These are phyloP conservation scores for Girardia tigrina DNA, from an alignment of 2,888 invertebrate species.

Conservation along the genomic window DNA sequence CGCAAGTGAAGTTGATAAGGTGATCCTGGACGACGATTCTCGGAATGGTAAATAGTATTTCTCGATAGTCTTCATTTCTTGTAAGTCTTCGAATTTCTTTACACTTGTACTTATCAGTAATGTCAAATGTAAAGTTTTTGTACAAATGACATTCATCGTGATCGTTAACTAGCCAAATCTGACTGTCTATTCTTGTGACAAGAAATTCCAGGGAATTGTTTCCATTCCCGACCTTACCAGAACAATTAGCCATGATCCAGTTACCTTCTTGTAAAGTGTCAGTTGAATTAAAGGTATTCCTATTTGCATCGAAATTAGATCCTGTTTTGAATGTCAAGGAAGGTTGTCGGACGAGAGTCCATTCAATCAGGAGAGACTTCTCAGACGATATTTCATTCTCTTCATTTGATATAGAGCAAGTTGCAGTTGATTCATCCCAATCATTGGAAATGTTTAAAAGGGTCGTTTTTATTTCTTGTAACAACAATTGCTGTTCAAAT, in stretches of 20 bases:
- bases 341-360: neutral
- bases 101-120: neutral
- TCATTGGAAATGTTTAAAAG: neutral
- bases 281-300: neutral
- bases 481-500: neutral
- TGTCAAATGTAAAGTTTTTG: neutral
- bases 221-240: neutral
- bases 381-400: neutral
- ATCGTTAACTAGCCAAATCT: neutral
- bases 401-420: neutral
- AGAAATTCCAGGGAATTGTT: neutral
- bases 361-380: neutral
- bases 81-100: neutral
- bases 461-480: neutral
- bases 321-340: neutral
- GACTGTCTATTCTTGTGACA: neutral
- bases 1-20: neutral
- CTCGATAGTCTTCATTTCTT: neutral
- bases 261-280: neutral
- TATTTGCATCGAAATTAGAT: neutral
- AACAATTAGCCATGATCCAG: neutral
- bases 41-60: neutral
- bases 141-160: neutral
- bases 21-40: neutral
- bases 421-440: neutral